Percentiles rank a stretch among this genome's conserved stretches.
These are phyloP conservation scores for Lacerta agilis DNA, from an alignment of 2,797 vertebrate genomes.

Conservation along the genomic window DNA sequence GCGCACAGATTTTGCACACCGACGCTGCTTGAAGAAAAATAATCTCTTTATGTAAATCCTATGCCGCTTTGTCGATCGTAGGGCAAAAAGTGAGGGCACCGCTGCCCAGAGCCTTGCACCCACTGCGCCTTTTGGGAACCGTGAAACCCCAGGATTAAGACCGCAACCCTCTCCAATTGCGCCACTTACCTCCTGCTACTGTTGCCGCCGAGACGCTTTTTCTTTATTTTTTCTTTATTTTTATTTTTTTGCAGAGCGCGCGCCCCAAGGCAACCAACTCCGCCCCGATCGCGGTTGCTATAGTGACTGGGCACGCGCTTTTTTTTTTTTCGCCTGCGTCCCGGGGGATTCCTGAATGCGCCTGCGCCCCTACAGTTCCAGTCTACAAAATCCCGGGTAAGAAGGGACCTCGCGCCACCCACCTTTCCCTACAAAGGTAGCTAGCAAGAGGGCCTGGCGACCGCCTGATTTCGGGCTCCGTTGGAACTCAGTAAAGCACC, in stretches of 20 bases:
- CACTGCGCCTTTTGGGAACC: neutral
- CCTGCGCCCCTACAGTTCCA: neutral
- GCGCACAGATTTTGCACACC: neutral
- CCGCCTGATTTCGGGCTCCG: neutral
- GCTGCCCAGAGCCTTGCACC: neutral
- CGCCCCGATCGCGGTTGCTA: neutral
- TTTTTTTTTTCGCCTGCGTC: accelerated
- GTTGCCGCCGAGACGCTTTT: too few relatives aligned
- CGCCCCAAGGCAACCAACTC: neutral
- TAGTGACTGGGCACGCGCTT: neutral
- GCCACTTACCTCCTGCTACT: neutral
- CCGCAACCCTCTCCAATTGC: neutral
- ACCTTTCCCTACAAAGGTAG: neutral
- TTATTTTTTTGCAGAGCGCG: neutral
- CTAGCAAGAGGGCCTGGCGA: too few relatives aligned
- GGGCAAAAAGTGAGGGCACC: neutral
- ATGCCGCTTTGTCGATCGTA: neutral
- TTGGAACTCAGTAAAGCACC: neutral
- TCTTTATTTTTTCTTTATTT: too few relatives aligned
- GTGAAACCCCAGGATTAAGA: neutral
- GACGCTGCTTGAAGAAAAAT: too few relatives aligned
- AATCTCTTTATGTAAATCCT: neutral
- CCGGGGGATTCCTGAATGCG: neutral
- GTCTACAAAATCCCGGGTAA: too few relatives aligned
- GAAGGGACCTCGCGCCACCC: neutral